Base-by-base conservation (phyloP, 2,797 vertebrate genomes). In the Hemitrygon akajei region DNA sequence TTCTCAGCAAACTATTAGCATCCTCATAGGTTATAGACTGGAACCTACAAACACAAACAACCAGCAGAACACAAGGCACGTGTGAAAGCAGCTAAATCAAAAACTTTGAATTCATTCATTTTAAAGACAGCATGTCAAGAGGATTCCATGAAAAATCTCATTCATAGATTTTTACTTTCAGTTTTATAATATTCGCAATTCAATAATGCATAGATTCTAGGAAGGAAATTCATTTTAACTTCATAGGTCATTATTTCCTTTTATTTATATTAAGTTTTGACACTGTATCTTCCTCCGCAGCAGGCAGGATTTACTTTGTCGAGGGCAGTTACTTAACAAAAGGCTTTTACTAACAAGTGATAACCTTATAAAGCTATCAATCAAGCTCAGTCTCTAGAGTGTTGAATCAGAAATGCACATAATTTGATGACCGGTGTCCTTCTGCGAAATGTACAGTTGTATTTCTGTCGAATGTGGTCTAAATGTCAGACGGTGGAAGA, bases 391-490 rank as follows among this genome's bases (percentile, higher is more conserved):
- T 47, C 20, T 56, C 80, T 84, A 1, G 47, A 58, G 7, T 84
- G 22, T 84, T 27, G 47, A 84, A 84, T 84, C 81, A 84, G 81
- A 47, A 84, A 84, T 56, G 81, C 22, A 25, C 22, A 84, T 56
- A 56, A 47, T 84, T 84, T 84, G 81, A 25, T 47, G 37, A 84
- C 20, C 37, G 47, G 81, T 27, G 40, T 84, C 22, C 81, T 84
- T 47, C 81, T 84, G 81, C 25, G 37, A 84, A 56, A 84, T 84
- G 81, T 56, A 25, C 40, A 58, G 22, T 56, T 84, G 81, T 58
- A 84, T 84, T 82, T 84, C 81, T 84, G 81, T 84, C 81, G 56
- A 84, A 84, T 84, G 40, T 84, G 56, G 56, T 84, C 81, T 25
- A 58, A 84, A 84, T 84, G 81, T 84, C 81, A 84, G 56, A 84